A percentile compares a stretch with the other conserved stretches of the same genome.
Conservation (phyloP, 2,888 invertebrate species). For the Tanytarsus gracilentus region DNA sequence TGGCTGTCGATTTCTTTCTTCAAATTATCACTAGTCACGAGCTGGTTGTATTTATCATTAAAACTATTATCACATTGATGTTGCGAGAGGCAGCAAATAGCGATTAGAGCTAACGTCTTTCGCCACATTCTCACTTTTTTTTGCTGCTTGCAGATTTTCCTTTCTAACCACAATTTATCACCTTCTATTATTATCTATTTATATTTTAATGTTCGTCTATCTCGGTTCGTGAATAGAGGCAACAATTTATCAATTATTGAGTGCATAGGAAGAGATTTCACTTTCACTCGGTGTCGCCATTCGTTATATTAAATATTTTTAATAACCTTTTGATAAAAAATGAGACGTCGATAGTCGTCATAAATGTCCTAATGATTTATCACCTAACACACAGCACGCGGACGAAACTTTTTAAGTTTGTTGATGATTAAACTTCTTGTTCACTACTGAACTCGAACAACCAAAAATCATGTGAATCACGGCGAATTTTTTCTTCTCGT, state of each 20-base stretch:
- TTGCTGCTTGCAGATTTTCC: not conserved
- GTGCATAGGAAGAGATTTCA: slow-evolving; percentile 8
- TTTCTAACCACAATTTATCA: too few species aligned
- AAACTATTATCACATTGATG: slow-evolving; percentile 22
- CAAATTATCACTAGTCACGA: slow-evolving; percentile 35
- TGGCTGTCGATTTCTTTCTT: slow-evolving; percentile 39
- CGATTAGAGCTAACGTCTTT: slow-evolving; percentile 4
- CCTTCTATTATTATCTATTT: too few species aligned
- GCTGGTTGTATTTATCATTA: slow-evolving; percentile 37
- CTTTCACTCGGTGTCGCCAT: slow-evolving; percentile 10
- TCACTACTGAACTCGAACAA: slow-evolving; percentile 18
- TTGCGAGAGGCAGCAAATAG: slow-evolving; percentile 1
- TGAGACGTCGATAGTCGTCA: too few species aligned
- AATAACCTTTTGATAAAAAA: too few species aligned
- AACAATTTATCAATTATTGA: slow-evolving; percentile 18
- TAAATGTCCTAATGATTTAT: too few species aligned
- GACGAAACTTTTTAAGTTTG: too few species aligned
- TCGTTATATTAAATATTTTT: too few species aligned
- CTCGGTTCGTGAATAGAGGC: not conserved
- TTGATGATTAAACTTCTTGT: slow-evolving; percentile 8
- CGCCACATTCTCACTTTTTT: slow-evolving; percentile 9
- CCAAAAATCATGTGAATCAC: slow-evolving; percentile 17
- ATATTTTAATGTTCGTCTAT: too few species aligned
- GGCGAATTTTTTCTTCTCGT: not conserved
- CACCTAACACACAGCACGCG: too few species aligned